These are phyloP conservation scores for Catostylus mosaicus DNA, from an alignment of 30 jellyfish, hydroid and myxozoan species.

Conservation along the genomic window DNA sequence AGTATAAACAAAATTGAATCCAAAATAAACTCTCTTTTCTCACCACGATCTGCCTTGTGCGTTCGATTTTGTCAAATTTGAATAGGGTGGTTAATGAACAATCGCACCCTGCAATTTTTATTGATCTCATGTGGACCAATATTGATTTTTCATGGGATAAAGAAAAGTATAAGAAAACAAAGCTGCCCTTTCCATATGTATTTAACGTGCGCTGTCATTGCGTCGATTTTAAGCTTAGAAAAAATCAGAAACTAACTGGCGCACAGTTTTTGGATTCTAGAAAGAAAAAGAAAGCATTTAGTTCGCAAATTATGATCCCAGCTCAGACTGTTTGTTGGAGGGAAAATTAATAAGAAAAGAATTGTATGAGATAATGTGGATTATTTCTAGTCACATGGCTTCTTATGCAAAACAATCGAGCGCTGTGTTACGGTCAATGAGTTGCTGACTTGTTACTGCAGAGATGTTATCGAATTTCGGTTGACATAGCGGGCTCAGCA, in stretches of 20 bases:
- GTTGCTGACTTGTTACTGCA: constrained; percentile 1
- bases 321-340: constrained; percentile 18
- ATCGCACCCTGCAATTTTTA: constrained; percentile 9
- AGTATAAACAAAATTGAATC: too few species aligned
- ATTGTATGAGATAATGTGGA: not conserved
- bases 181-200: not conserved
- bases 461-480: constrained; percentile 2
- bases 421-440: not conserved
- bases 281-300: not conserved
- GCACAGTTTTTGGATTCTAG: not conserved
- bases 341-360: too few species aligned
- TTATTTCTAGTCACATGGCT: constrained; percentile 2
- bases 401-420: not conserved
- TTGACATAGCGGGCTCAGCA: constrained; percentile 7
- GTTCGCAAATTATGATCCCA: not conserved
- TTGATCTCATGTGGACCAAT: constrained; percentile 29
- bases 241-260: not conserved
- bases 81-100: constrained; percentile 3
- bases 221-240: not conserved
- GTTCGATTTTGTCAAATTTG: too few species aligned
- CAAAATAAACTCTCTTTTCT: too few species aligned
- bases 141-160: constrained; percentile 17
- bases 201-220: not conserved
- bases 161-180: not conserved
- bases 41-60: too few species aligned